Base-by-base conservation (phyloP, 2,797 vertebrate species). In the Alauda arvensis region DNA sequence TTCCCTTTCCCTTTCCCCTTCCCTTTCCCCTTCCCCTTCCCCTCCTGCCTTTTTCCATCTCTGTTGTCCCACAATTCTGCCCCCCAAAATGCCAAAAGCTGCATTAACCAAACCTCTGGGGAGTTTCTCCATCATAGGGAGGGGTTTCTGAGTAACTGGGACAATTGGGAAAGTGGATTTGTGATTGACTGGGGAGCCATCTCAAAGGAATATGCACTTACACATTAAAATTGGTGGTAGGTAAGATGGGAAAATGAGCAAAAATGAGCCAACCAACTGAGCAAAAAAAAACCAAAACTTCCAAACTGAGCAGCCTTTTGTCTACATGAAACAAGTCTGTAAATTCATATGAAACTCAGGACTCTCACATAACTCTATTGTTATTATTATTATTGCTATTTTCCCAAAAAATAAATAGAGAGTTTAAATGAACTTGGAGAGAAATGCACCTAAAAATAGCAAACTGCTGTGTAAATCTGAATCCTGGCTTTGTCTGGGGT, bases 381-480 rank as follows among this genome's bases (percentile, higher is more conserved):
- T n/a, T 72, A n/a, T 21, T 63, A 46, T 48, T 90, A 62, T 42
- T 42, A 17, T 18, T 20, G 14, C 25, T 34, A 37, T 92, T 81
- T 86, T 76, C 67, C 29, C 42, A 25, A 68, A 91, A 83, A 33
- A 33, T 21, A 86, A 90, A 56, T 43, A 72, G 68, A 5, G 4
- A 59, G 62, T 90, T 90, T 60, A 81, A 79, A 61, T 82, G 87
- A 89, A 80, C 76, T 34, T 74, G 68, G 86, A 71, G 53, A 81
- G 45, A 83, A 89, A 71, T 28, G 14, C 29, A 92, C 45, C 82
- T 83, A 63, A 94, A 92, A 92, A 92, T 88, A 79, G 77, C 82
- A 45, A 6, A 77, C 57, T 67, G 78, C 90, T 93, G 81, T 90
- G 19, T 82, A 95, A 93, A 46, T 76, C 62, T 68, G 77, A 61